Evolutionary conservation across 2,888 invertebrate species (phyloP).

Genomic region (Sarcophaga variegata): DNA sequence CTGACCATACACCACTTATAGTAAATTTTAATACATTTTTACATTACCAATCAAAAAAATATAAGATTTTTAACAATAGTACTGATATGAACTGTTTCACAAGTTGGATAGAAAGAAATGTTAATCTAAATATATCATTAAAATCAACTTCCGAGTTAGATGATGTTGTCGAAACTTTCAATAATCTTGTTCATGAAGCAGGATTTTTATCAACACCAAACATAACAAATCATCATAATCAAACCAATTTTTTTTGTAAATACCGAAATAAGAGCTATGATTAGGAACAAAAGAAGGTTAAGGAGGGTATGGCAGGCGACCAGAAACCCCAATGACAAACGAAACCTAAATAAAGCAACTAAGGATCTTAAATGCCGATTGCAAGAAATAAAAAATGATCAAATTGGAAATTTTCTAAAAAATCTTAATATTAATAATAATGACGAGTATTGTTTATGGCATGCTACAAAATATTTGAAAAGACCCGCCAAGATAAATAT

Average conservation of each 20-base stretch:
- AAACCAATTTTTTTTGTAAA: background rate
- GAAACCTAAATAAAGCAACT: conserved; percentile 29
- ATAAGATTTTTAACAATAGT: too few species aligned
- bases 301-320: conserved; percentile 14
- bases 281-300: conserved; percentile 11
- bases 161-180: background rate
- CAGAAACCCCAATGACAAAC: conserved; percentile 43
- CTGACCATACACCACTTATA: too few species aligned
- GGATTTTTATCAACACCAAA: conserved; percentile 7
- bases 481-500: background rate
- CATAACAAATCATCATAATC: background rate
- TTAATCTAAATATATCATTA: background rate
- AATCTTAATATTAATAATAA: conserved; percentile 28
- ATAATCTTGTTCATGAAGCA: background rate
- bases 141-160: background rate
- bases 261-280: conserved; percentile 20
- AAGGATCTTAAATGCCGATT: background rate
- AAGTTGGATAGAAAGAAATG: too few species aligned
- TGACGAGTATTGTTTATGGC: conserved; percentile 20
- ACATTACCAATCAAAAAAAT: background rate
- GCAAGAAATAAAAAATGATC: conserved; percentile 2
- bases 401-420: conserved; percentile 8
- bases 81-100: too few species aligned
- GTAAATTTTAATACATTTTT: background rate
- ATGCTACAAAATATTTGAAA: conserved; percentile 29